Percentiles rank a stretch among this genome's conserved stretches.
Conservation (phyloP, 2,797 vertebrate genomes). For the Leptoclinus maculatus region DNA sequence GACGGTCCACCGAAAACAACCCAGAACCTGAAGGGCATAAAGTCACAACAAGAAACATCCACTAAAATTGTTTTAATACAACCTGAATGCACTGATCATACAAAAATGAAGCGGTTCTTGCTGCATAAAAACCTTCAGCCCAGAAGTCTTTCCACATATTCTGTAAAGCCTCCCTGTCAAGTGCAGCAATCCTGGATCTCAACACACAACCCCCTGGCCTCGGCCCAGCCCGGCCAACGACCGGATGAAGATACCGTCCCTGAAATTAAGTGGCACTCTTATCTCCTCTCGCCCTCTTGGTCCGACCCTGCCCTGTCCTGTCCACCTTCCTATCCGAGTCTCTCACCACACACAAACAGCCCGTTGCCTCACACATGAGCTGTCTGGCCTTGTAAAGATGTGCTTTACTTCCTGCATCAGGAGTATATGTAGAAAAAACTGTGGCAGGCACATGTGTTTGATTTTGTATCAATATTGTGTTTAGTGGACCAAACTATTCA, state of each 20-base stretch:
- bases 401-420: constrained; percentile 24
- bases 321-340: constrained; percentile 71
- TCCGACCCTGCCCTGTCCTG: constrained; percentile 43
- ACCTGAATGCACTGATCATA: not conserved
- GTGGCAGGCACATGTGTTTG: not conserved
- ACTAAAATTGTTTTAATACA: not conserved
- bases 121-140: constrained; percentile 27
- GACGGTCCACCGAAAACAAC: not conserved
- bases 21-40: not conserved
- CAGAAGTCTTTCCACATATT: constrained; percentile 39
- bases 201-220: constrained; percentile 43
- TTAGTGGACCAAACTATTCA: not conserved
- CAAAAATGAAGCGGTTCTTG: not conserved
- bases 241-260: constrained; percentile 33
- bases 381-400: constrained; percentile 22
- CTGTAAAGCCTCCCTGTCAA: constrained; percentile 65
- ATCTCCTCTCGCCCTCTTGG: constrained; percentile 52
- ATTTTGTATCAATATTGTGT: not conserved
- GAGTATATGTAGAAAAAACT: too few relatives aligned
- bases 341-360: constrained; percentile 35
- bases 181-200: constrained; percentile 49
- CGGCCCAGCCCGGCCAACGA: constrained; percentile 21
- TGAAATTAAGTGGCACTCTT: constrained; percentile 46
- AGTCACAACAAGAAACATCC: not conserved
- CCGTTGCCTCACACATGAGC: constrained; percentile 26